Base-by-base conservation (phyloP, 2,797 vertebrate species). In the Lagorchestes hirsutus region DNA sequence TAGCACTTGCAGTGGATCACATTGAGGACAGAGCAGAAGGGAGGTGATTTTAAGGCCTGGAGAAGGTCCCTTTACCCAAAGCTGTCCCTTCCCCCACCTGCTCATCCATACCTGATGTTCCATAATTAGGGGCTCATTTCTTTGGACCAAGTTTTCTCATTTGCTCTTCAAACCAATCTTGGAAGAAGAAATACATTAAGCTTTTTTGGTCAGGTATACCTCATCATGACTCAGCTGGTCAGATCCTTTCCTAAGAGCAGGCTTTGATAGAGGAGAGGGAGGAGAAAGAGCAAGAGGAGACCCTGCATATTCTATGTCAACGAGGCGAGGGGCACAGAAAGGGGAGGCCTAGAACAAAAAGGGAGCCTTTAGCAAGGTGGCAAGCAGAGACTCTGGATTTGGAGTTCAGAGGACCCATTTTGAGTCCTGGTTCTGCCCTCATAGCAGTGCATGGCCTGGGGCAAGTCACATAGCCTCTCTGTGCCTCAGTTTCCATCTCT, bases 241-340 rank as follows among this genome's bases (percentile, higher is more conserved):
- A 90, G 55, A 34, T 95, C 58, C 82, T 95, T 95, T 90, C 87
- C 74, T 40, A 34, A 90, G 13, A 91, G 82, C 31, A 58, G 27
- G 90, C 93, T 27, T 52, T 59, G 91, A n/a, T 46, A 50, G 10
- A 29, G 18, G n/a, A 74, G 3, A 91, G 22, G 55, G 55, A 91
- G 52, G 11, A 92, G 92, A 91, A 28, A 93, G 40, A 87, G 29
- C 62, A 40, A 67, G 59, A 67, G 34, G 62, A 22, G 62, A 22
- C 74, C 0, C 40, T 0, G 9, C 18, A 46, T 82, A 46, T 16
- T 67, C 31, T 82, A 0, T 82, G 67, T 82, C 74, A 87, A 2
- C 1, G 13, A 8, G 22, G 67, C 18, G 16, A 82, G n/a, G 40
- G 67, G n/a, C 3, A 46, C 67, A 82, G 67, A 82, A 18, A 46